Percentiles rank a stretch among this genome's conserved stretches.
phyloP scores from a whole-genome alignment of 2,888 invertebrate species.

The Neoascia interrupta region DNA sequence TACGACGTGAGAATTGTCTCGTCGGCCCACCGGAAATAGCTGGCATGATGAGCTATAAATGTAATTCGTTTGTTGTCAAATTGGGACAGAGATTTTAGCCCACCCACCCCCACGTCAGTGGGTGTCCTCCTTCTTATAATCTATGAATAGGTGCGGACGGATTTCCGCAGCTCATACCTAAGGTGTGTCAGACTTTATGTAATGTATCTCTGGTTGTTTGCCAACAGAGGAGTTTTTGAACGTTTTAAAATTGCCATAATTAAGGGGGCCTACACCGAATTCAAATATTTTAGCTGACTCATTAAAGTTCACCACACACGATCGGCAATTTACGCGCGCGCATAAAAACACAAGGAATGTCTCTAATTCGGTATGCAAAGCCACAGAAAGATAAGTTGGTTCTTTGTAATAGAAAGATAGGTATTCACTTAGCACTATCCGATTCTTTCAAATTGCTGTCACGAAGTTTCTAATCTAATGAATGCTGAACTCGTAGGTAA shows the following conservation, averaged over 20 bases:
- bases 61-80: constrained; percentile 1
- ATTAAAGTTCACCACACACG: constrained; percentile 14
- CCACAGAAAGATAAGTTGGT: constrained; percentile 34
- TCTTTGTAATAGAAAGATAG: constrained; percentile 37
- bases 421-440: constrained; percentile 35
- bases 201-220: constrained; percentile 27
- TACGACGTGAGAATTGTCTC: constrained; percentile 26
- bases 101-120: constrained; percentile 23
- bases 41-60: constrained; percentile 13
- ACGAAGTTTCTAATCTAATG: constrained; percentile 52
- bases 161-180: constrained; percentile 1
- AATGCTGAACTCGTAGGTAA: constrained; percentile 7
- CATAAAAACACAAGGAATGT: no score
- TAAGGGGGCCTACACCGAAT: neutral
- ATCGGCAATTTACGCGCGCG: neutral
- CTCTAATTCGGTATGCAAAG: constrained; percentile 42
- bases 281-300: constrained; percentile 21
- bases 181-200: constrained; percentile 36
- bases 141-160: constrained; percentile 36
- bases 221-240: constrained; percentile 11
- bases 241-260: constrained; percentile 14
- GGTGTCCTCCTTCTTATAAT: constrained; percentile 36
- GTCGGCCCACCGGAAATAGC: constrained; percentile 43
- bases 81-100: constrained; percentile 9
- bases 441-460: constrained; percentile 51